phyloP scores from a whole-genome alignment of 2,888 invertebrate species.

The Theristus sp. region DNA sequence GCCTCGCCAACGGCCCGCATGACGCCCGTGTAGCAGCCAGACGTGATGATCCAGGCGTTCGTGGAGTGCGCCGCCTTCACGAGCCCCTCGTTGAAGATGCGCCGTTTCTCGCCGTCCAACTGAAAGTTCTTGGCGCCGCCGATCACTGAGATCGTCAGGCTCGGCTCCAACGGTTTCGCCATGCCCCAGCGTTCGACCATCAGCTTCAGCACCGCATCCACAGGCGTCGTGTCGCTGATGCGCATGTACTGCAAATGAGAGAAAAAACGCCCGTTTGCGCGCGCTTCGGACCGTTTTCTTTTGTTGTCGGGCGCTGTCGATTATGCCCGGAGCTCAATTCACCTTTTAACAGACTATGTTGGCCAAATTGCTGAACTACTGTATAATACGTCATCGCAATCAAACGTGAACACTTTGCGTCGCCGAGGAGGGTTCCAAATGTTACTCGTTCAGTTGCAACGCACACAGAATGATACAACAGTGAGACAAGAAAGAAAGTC shows the following conservation, averaged over 20 bases:
- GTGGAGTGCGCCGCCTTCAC: conserved; percentile 33
- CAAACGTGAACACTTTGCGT: too few species aligned
- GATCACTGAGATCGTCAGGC: conserved; percentile 32
- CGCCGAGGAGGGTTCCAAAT: too few species aligned
- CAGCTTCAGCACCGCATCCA: conserved; percentile 24
- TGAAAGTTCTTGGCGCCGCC: conserved; percentile 35
- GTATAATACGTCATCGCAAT: too few species aligned
- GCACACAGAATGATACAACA: too few species aligned
- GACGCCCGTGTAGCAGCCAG: conserved; percentile 32
- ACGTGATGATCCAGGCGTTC: conserved; percentile 33
- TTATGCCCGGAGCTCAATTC: too few species aligned
- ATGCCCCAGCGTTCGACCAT: conserved; percentile 30
- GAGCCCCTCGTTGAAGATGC: conserved; percentile 29
- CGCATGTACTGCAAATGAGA: conserved; percentile 27
- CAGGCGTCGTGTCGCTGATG: conserved; percentile 24
- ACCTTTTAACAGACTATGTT: too few species aligned
- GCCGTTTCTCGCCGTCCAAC: conserved; percentile 31
- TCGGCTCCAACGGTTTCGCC: conserved; percentile 28
- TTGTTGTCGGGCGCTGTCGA: too few species aligned
- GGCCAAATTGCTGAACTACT: too few species aligned
- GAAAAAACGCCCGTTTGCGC: too few species aligned
- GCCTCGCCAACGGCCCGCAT: conserved; percentile 34
- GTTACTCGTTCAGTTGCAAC: too few species aligned
- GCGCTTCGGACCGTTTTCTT: too few species aligned
- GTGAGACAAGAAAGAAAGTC: too few species aligned